Percentiles rank a stretch among this genome's conserved stretches.
These are phyloP conservation scores for Cyphomyrmex costatus DNA, from an alignment of 1,140 invertebrate species.

Conservation along the genomic window DNA sequence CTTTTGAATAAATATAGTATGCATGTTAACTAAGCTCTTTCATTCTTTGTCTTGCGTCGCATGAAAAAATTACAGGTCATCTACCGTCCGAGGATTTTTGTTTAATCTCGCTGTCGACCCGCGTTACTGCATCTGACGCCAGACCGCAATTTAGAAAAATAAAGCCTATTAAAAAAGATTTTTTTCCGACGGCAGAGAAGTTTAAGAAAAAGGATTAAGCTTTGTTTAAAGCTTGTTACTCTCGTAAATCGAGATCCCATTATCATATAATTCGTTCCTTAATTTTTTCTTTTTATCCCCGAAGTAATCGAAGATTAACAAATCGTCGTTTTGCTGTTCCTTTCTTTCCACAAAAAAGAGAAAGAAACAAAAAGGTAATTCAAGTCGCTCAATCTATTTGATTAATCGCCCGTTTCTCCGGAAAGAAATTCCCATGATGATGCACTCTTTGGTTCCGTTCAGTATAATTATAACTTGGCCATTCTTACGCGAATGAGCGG, in stretches of 20 bases:
- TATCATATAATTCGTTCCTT: constrained; percentile 13
- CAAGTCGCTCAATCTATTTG: not conserved
- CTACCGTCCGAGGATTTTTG: constrained; percentile 34
- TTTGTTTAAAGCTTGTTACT: constrained; percentile 14
- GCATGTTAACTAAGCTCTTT: constrained; percentile 55
- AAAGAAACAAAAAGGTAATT: not conserved
- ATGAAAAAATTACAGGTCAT: constrained; percentile 50
- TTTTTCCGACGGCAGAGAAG: not conserved
- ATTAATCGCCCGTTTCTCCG: constrained; percentile 22
- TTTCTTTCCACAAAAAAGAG: not conserved
- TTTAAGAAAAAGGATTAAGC: not conserved
- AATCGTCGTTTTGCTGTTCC: not conserved
- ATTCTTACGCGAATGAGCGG: constrained; percentile 44
- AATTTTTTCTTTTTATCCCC: constrained; percentile 8
- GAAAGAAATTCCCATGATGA: not conserved
- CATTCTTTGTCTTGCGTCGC: constrained; percentile 32
- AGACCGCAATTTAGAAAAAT: constrained; percentile 17
- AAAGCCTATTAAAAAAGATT: constrained; percentile 32
- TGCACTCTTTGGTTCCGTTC: constrained; percentile 19
- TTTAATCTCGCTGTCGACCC: constrained; percentile 38
- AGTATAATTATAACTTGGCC: constrained; percentile 58
- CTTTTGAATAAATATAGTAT: constrained; percentile 54
- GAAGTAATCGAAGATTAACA: constrained; percentile 11
- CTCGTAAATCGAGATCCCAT: constrained; percentile 26
- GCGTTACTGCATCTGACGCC: constrained; percentile 9